Conservation (phyloP, 2,888 invertebrate genomes). For the Eucriotettix oculatus region DNA sequence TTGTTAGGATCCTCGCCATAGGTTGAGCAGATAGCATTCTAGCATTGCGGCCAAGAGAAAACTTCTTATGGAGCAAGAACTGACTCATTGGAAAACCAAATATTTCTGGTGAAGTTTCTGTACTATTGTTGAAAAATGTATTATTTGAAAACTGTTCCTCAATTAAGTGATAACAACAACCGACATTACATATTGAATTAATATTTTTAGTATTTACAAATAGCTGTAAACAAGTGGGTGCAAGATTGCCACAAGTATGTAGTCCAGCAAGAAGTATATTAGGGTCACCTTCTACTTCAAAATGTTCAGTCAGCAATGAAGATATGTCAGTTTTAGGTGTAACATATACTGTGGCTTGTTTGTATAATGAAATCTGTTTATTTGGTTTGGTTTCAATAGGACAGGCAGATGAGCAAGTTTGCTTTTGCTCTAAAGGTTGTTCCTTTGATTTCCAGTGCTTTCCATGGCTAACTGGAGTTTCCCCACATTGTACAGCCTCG, state of each 20-base stretch:
- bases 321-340: slow-evolving; percentile 38
- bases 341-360: slow-evolving; percentile 43
- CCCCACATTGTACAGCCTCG: slow-evolving; percentile 25
- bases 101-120: slow-evolving; percentile 17
- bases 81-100: slow-evolving; percentile 52
- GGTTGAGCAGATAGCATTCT: slow-evolving; percentile 77
- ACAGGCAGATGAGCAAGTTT: background rate
- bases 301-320: slow-evolving; percentile 20
- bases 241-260: slow-evolving; percentile 80
- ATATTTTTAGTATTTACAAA: slow-evolving; percentile 39
- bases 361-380: slow-evolving; percentile 24
- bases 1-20: slow-evolving; percentile 43
- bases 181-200: slow-evolving; percentile 56
- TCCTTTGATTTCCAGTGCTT: slow-evolving; percentile 20
- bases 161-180: slow-evolving; percentile 80
- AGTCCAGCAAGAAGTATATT: slow-evolving; percentile 40
- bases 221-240: slow-evolving; percentile 50
- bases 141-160: slow-evolving; percentile 33
- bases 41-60: slow-evolving; percentile 52
- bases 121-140: slow-evolving; percentile 22
- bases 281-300: background rate
- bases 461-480: slow-evolving; percentile 16
- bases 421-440: background rate
- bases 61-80: slow-evolving; percentile 32
- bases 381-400: background rate